Evolutionary conservation across 2,797 vertebrate species (phyloP), one percentile per base, ranked within the genome.

Genomic region (Epinephelus malabaricus): DNA sequence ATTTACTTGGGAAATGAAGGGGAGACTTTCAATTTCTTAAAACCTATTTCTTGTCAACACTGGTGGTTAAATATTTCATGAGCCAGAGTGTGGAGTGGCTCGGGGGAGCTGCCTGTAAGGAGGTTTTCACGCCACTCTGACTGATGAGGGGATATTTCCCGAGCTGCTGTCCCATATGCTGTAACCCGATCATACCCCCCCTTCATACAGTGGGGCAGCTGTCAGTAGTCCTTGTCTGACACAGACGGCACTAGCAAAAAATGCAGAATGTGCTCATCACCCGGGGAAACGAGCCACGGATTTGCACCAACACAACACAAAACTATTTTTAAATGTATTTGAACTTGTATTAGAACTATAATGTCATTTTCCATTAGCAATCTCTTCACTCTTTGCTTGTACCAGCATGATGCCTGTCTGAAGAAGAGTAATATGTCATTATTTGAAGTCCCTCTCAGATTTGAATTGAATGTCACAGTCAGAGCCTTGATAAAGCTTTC

Each of bases 21-120:
- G 89, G 92, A 92, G 95, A 94, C 92, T 96, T 96, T 95, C 95
- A 94, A 90, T 96, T 96, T 94, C 93, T 95, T 96, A 96, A 97
- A 97, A 97, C 92, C 86, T 89, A 94, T 96, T 97, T 94, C 96
- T 96, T 96, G 96, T 97, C 96, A 96, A 97, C 94, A 95, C 88
- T 87, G 82, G 83, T 76, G 81, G 90, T 93, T 97, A 95, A 97
- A 97, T 97, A 98, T 97, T 97, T 97, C 86, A 97, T 96, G 92
- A 95, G 94, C 78, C 92, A 76, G 92, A 91, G 92, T 95, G 95
- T 93, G 90, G 85, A 82, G 89, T 64, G 91, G 90, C 95, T 94
- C 94, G 69, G 83, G 95, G 92, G 94, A 95, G 86, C 84, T 92
- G 91, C 93, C 90, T 93, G 92, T 82, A 80, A 86, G 95, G 90